Conservation (phyloP, 37 sponge, comb jelly and placozoan species). For the Axinella damicornis region DNA sequence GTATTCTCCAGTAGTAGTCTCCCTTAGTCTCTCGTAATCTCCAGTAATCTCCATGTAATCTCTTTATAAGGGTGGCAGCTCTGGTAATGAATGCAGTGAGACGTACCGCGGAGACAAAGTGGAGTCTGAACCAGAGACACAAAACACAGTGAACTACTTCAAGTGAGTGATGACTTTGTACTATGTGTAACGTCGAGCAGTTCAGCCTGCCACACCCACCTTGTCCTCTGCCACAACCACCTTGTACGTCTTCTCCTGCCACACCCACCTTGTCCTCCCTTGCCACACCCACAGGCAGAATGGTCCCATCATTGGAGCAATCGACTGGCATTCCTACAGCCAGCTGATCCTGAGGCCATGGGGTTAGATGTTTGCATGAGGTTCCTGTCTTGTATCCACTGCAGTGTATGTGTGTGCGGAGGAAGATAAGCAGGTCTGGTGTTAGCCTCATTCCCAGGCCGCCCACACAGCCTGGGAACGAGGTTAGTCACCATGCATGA, state of each 20-base stretch:
- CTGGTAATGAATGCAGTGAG: conserved; percentile 73
- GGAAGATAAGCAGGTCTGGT: no score
- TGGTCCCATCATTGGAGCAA: conserved; percentile 65
- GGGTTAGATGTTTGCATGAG: conserved; percentile 60
- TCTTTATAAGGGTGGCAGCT: conserved; percentile 62
- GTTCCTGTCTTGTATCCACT: no score
- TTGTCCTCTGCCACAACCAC: not conserved
- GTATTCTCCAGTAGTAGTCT: no score
- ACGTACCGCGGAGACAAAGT: conserved; percentile 71
- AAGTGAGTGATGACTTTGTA: conserved; percentile 15
- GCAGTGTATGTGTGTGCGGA: no score
- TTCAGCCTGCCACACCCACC: not conserved
- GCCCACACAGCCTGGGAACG: no score
- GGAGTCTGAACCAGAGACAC: conserved; percentile 83
- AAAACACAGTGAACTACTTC: conserved; percentile 63
- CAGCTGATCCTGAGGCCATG: conserved; percentile 84
- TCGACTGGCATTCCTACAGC: conserved; percentile 84
- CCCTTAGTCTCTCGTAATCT: not conserved
- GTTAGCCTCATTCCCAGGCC: no score
- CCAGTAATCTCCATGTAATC: not conserved
- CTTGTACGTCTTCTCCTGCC: not conserved
- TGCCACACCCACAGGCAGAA: conserved; percentile 14
- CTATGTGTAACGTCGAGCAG: no score
- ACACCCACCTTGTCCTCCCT: not conserved
- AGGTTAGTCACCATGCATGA: no score